Base-by-base conservation (phyloP, 2,113 vertebrate species). In the Lanius collurio region DNA sequence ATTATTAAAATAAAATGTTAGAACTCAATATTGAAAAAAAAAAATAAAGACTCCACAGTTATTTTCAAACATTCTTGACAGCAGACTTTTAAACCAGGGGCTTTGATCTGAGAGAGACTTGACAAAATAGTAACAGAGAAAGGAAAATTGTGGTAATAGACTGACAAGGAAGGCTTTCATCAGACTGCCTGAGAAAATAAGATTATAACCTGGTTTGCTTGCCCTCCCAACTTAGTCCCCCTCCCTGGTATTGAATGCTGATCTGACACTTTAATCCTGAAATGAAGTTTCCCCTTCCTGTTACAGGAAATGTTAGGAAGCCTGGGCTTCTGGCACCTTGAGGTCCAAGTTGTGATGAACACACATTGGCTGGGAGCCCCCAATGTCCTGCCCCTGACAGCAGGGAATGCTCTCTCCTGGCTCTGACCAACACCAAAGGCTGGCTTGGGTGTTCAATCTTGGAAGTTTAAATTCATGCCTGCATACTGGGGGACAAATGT, bases 301-400 rank as follows among this genome's bases (percentile, higher is more conserved):
- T 39, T 35, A 19, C 1, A 10, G 74, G 82, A 82, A 85, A 52
- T 0, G 2, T 13, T 27, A 19, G 35, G 26, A 15, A 31, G 19
- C 28, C 50, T 28, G 49, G 59, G 59, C 6, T 44, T n/a, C 5
- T 44, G 74, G 49, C 67, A 37, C 68, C 30, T 1, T 1, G 50
- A n/a, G 42, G 27, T 18, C 17, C 74, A 5, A 15, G 44, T 0
- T 4, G 35, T 1, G 2, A 15, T 15, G 52, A 69, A 20, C 8
- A 3, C 16, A 1, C 4, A 2, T 1, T 8, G 44, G 2, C 39
- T 17, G 64, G 41, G 49, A 55, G 56, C 42, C 56, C 37, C 5
- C 5, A 3, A 0, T 13, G 11, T 67, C 1, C 0, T 0, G 56
- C 2, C 7, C 7, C 3, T 6, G 7, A 27, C 4, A 57, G 52